Evolutionary conservation across 1,140 invertebrate species (phyloP).

Genomic region (Megathymus violae): DNA sequence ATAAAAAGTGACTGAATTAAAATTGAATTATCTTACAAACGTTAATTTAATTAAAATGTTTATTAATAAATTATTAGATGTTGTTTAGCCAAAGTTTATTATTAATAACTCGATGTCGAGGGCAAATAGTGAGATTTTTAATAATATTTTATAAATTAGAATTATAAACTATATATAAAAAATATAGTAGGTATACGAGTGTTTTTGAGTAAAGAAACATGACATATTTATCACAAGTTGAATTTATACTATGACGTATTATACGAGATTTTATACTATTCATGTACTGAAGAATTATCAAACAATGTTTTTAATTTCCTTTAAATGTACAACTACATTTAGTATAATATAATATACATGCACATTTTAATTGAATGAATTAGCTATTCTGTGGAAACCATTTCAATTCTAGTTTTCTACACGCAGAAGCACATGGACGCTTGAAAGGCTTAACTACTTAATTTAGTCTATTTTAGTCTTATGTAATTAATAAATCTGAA

Average conservation of each 20-base stretch:
- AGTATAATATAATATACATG: no score
- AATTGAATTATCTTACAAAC: background rate
- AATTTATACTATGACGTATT: conserved; percentile 52
- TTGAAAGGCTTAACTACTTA: no score
- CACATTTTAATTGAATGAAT: no score
- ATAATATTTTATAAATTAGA: conserved; percentile 45
- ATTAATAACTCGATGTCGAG: conserved; percentile 40
- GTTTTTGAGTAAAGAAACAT: conserved; percentile 43
- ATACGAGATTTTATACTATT: conserved; percentile 40
- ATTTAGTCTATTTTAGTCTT: no score
- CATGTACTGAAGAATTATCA: no score
- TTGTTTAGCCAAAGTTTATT: conserved; percentile 27
- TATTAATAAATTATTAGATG: conserved; percentile 18
- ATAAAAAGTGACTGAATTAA: background rate
- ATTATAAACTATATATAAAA: no score
- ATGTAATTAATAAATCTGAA: no score
- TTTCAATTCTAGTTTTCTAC: no score
- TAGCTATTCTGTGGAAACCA: no score
- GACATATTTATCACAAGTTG: conserved; percentile 53
- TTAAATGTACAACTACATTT: no score
- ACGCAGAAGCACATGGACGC: no score
- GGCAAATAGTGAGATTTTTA: conserved; percentile 65
- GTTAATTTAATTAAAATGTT: background rate
- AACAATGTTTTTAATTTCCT: no score
- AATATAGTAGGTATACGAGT: conserved; percentile 42